Evolutionary conservation across 2,113 vertebrate genomes (phyloP), one percentile per base, ranked within the genome.

Genomic region (Hippocampus abdominalis): DNA sequence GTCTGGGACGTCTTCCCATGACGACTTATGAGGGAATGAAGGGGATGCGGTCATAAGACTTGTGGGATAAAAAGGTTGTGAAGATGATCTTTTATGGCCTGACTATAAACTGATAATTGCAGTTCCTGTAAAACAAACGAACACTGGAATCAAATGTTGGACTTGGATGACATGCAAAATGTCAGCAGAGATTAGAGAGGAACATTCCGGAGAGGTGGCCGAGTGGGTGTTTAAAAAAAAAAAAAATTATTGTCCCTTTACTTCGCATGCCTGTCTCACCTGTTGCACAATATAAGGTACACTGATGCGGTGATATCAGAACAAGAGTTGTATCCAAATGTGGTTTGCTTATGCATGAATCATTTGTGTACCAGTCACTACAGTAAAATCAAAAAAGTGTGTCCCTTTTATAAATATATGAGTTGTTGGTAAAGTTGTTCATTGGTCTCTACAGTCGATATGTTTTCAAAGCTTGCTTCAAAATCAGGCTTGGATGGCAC

Each of bases 151-250:
- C 8, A 40, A 81, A 80, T 75, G 81, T 85, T 76, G 74, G 70
- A 49, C 60, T 84, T 77, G 82, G 84, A 69, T 78, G 81, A 77
- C 74, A 87, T 76, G 75, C 79, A 77, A 90, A 90, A 89, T 90
- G 87, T 89, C 88, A 90, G 51, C 74, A 78, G 88, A 87, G 89
- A 89, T 90, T 89, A 88, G 77, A 68, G 56, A 76, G 75, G 81
- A 73, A 40, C 83, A 89, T 87, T 89, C 86, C 85, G 66, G 69
- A 27, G 89, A 88, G 88, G 79, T 87, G 86, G 76, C 76, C 74
- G 7, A 29, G 18, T 5, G 3, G 54, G 54, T 15, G 21, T 2
- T 51, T n/a, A n/a, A n/a, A n/a, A n/a, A n/a, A n/a, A n/a, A n/a
- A n/a, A n/a, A n/a, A n/a, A n/a, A n/a, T n/a, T 53, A 15, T 46